Evolutionary conservation across 1,140 invertebrate genomes (phyloP), one percentile per base, ranked within the genome.

Genomic region (Drosophila mayri): DNA sequence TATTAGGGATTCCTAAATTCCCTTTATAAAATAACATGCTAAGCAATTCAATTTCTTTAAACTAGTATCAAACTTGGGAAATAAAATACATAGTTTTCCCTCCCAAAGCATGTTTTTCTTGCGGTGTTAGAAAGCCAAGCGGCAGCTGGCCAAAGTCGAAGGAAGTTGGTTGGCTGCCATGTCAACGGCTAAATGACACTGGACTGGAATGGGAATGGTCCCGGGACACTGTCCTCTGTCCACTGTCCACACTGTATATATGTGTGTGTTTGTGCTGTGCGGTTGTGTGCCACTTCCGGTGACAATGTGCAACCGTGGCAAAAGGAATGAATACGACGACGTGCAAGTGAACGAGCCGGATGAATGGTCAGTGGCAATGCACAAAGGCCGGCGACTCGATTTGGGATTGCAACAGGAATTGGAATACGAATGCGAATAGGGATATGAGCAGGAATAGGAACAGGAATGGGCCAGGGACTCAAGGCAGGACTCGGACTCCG

Each of bases 241-340:
- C 49, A 35, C 40, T 49, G 47, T 49, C 47, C 47, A n/a, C 46
- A 47, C 44, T 16, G 12, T 46, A 25, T 61, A 12, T 18, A 12
- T 22, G 41, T 57, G 43, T 22, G 41, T 57, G 43, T 37, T 35
- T 68, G 72, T 66, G 46, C 52, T 57, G 62, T 75, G 65, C 63
- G 79, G 81, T 60, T 81, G 66, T 83, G 83, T 63, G 64, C 72
- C 49, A 88, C 78, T 90, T 88, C 85, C 85, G 85, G 85, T 90
- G 85, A 90, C 85, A 88, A 90, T 90, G 81, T 85, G 80, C 77
- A 70, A 73, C 63, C 76, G 59, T 84, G 80, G 62, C 73, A 77
- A 80, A 77, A 83, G 67, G 64, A 79, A 80, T 83, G 84, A 73
- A 79, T 73, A 63, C 76, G 50, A 71, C 54, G 58, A 76, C 82